These are phyloP conservation scores for Aleiodes sp. DNA, from an alignment of 1,140 invertebrate species.

Conservation along the genomic window DNA sequence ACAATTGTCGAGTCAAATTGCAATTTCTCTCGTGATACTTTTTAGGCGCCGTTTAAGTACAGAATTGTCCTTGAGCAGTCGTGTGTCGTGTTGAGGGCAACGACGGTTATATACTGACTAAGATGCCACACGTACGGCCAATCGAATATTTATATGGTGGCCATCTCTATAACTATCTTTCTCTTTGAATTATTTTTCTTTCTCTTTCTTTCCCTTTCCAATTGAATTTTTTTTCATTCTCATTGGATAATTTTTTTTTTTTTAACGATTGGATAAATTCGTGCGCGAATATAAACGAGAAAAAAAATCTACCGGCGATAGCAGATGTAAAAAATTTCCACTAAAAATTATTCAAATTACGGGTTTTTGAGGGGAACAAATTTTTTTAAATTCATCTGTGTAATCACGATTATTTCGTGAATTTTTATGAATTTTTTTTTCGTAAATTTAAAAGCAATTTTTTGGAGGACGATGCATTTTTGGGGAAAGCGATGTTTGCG, in stretches of 20 bases:
- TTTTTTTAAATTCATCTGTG: neutral
- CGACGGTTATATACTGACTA: neutral
- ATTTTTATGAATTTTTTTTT: neutral
- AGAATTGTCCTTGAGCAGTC: conserved; percentile 2
- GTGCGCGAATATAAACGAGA: too few relatives aligned
- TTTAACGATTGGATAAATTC: too few relatives aligned
- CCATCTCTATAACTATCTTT: neutral
- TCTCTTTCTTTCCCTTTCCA: neutral
- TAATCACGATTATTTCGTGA: neutral
- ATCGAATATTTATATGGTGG: conserved; percentile 31
- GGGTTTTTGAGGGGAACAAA: too few relatives aligned
- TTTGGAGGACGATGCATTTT: too few relatives aligned
- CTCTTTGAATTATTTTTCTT: neutral
- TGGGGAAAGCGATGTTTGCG: too few relatives aligned
- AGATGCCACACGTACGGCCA: conserved; percentile 13
- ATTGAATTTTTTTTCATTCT: neutral
- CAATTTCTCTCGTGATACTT: neutral
- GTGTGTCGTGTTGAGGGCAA: conserved; percentile 10
- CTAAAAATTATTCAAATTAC: neutral
- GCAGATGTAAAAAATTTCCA: neutral
- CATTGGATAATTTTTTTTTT: too few relatives aligned
- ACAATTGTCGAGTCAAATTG: too few relatives aligned
- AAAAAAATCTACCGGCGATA: too few relatives aligned
- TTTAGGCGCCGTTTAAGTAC: neutral
- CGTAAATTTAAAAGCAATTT: too few relatives aligned